Evolutionary conservation across 2,888 invertebrate species (phyloP).

Genomic region (Timandra comae): DNA sequence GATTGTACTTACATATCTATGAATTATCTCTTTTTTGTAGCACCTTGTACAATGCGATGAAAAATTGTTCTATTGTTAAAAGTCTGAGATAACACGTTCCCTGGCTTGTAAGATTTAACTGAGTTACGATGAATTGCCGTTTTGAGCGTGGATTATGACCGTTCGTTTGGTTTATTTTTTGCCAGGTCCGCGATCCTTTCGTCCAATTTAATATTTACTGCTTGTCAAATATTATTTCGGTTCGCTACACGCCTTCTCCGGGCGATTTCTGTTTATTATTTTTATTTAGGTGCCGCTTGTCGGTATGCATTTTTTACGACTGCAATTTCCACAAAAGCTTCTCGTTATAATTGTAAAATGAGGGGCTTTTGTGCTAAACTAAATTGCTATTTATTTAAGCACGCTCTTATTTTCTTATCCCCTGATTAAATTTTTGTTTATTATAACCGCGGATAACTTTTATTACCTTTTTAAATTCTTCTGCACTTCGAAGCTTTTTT

Average conservation of each 20-base stretch:
- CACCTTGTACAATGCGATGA: conserved; percentile 42
- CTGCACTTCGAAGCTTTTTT: too few species aligned
- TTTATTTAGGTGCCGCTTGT: conserved; percentile 48
- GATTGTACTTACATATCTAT: conserved; percentile 40
- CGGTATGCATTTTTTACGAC: conserved; percentile 46
- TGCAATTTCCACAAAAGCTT: conserved; percentile 42
- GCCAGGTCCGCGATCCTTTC: conserved; percentile 41
- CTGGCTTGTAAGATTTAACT: conserved; percentile 53
- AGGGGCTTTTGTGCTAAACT: conserved; percentile 26
- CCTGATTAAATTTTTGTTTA: too few species aligned
- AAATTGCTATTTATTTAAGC: conserved; percentile 29
- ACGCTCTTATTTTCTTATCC: conserved; percentile 8
- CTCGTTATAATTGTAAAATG: conserved; percentile 40
- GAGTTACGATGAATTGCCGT: conserved; percentile 55
- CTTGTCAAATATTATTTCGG: conserved; percentile 58
- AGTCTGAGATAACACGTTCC: conserved; percentile 51
- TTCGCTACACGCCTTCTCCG: conserved; percentile 42
- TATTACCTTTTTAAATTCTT: too few species aligned
- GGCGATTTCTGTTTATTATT: conserved; percentile 42
- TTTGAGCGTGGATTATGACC: conserved; percentile 45
- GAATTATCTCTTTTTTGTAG: conserved; percentile 47
- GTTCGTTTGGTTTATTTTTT: conserved; percentile 43
- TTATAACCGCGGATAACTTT: too few species aligned
- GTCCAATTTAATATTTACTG: conserved; percentile 63
- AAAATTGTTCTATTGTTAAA: conserved; percentile 60